Evolutionary conservation across 2,888 invertebrate species (phyloP).

Genomic region (Xiphydria camelus): DNA sequence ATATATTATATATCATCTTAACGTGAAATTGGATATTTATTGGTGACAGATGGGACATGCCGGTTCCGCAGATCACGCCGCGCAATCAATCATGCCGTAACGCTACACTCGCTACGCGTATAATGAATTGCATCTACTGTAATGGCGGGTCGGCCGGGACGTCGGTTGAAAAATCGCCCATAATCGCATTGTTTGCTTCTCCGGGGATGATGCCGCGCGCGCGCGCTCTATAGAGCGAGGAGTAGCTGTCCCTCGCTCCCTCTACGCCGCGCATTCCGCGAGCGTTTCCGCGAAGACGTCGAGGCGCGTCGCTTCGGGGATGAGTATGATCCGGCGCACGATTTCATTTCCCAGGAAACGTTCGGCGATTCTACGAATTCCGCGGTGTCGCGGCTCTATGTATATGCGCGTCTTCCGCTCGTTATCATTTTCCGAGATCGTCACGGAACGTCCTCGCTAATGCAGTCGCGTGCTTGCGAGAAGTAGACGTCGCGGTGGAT

Average conservation of each 20-base stretch:
- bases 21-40: constrained; percentile 58
- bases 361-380: no score
- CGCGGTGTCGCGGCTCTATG: no score
- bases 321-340: no score
- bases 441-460: no score
- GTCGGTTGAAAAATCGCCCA: constrained; percentile 43
- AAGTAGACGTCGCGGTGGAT: no score
- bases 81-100: constrained; percentile 54
- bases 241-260: constrained; percentile 5
- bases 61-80: constrained; percentile 48
- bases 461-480: no score
- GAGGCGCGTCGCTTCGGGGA: constrained; percentile 2
- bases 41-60: constrained; percentile 56
- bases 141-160: constrained; percentile 39
- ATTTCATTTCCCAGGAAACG: no score
- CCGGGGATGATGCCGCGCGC: no score
- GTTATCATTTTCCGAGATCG: no score
- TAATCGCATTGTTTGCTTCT: constrained; percentile 33
- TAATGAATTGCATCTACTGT: constrained; percentile 47
- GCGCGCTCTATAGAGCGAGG: no score
- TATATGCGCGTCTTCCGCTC: no score
- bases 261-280: constrained; percentile 9
- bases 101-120: constrained; percentile 30
- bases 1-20: constrained; percentile 55
- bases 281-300: constrained; percentile 16